phyloP scores from a whole-genome alignment of 35 echinoderm and acorn worm species.

The Holothuria glaberrima region DNA sequence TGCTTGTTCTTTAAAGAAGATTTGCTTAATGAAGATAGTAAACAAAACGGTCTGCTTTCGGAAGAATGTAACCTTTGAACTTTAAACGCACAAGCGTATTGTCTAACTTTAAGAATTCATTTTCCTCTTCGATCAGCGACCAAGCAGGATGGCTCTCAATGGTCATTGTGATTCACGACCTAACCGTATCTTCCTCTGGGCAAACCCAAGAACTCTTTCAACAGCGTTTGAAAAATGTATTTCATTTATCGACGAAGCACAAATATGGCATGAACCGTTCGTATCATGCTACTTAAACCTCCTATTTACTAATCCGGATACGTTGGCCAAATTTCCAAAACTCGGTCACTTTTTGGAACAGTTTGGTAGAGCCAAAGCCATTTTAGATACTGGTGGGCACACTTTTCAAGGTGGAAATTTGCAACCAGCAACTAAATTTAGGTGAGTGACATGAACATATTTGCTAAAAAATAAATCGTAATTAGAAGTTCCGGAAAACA shows the following conservation, averaged over 20 bases:
- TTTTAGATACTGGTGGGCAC: not conserved
- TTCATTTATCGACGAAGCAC: not conserved
- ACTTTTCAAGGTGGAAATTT: constrained; percentile 9
- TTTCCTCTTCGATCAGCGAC: too few species aligned
- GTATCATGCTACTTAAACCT: not conserved
- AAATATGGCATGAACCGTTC: constrained; percentile 40
- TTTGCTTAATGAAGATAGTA: too few species aligned
- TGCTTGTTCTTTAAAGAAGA: too few species aligned
- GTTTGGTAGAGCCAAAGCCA: not conserved
- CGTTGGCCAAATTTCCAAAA: constrained; percentile 19
- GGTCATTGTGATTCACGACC: not conserved
- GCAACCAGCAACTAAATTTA: not conserved
- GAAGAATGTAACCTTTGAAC: too few species aligned
- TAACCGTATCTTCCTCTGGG: constrained; percentile 21
- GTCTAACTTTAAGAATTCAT: too few species aligned
- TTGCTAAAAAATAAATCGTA: too few species aligned
- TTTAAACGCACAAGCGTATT: too few species aligned
- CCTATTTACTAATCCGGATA: not conserved
- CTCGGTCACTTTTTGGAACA: not conserved
- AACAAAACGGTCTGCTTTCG: too few species aligned
- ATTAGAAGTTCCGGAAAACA: too few species aligned
- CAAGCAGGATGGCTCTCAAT: too few species aligned
- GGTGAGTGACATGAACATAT: constrained; percentile 1
- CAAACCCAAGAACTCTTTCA: not conserved
- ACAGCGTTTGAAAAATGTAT: constrained; percentile 47